A percentile compares a stretch with the other conserved stretches of the same genome.
Conservation (phyloP, 2,797 vertebrate species). For the Ctenosaura bakeri region DNA sequence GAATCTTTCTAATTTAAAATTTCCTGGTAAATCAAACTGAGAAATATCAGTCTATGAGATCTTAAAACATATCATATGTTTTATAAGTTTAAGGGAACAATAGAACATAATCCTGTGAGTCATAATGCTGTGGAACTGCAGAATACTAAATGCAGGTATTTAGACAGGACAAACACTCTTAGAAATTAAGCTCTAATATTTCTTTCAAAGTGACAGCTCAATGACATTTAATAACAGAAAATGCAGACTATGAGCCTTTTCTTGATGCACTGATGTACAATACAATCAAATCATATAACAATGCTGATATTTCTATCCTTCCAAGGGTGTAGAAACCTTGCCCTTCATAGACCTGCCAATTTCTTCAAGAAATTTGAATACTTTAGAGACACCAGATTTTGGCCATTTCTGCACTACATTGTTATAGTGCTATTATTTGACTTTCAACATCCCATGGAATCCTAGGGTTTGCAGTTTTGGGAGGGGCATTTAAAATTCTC, state of each 20-base stretch:
- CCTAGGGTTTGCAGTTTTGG: too few relatives aligned
- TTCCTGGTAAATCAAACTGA: constrained; percentile 14
- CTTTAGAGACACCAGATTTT: not conserved
- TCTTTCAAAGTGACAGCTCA: constrained; percentile 26
- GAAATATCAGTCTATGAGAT: not conserved
- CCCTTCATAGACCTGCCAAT: not conserved
- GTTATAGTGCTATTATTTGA: too few relatives aligned
- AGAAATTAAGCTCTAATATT: constrained; percentile 28
- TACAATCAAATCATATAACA: not conserved
- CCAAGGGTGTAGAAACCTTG: not conserved
- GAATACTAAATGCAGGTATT: constrained; percentile 3
- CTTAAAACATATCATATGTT: not conserved
- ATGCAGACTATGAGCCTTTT: not conserved
- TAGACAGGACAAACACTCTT: not conserved
- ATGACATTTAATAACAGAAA: not conserved
- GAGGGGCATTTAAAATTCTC: too few relatives aligned
- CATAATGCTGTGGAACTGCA: constrained; percentile 18
- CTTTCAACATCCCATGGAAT: too few relatives aligned
- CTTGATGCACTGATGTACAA: not conserved
- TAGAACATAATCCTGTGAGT: constrained; percentile 19
- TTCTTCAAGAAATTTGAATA: not conserved
- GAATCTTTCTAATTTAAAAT: constrained; percentile 14
- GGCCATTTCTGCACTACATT: too few relatives aligned
- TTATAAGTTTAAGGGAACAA: constrained; percentile 22
- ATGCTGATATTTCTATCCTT: not conserved